A percentile compares a stretch with the other conserved stretches of the same genome.
phyloP scores from a whole-genome alignment of 2,888 invertebrate species.

The Sphaeridia pumilis region DNA sequence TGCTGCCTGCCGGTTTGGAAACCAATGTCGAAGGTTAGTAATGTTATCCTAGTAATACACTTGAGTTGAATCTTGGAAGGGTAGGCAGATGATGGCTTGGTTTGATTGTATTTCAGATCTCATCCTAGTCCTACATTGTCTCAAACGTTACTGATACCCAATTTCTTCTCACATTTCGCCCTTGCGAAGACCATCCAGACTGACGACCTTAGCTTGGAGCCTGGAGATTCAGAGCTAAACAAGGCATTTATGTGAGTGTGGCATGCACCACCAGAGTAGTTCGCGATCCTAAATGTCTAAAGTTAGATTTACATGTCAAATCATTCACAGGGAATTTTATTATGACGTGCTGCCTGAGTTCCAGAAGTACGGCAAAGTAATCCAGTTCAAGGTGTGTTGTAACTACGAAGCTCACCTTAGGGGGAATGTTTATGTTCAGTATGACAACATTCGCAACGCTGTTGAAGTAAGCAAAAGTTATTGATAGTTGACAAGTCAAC shows the following conservation, averaged over 20 bases:
- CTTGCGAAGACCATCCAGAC: conserved; percentile 58
- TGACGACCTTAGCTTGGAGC: conserved; percentile 76
- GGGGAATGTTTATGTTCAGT: conserved; percentile 84
- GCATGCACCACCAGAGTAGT: too few species aligned
- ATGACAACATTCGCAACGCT: conserved; percentile 51
- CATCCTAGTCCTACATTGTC: conserved; percentile 67
- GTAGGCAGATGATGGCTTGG: too few species aligned
- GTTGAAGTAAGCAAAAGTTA: conserved; percentile 41
- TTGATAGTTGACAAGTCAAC: background rate
- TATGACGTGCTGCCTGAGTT: conserved; percentile 74
- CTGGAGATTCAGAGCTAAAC: conserved; percentile 67
- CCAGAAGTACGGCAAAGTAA: conserved; percentile 44
- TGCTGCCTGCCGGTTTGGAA: conserved; percentile 74
- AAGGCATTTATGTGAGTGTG: conserved; percentile 51
- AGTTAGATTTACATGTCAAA: too few species aligned
- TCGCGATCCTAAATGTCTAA: background rate
- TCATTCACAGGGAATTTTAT: conserved; percentile 56
- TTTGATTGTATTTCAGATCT: conserved; percentile 50
- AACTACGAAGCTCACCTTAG: conserved; percentile 76
- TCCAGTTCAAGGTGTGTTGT: conserved; percentile 58
- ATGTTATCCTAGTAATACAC: background rate
- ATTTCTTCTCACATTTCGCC: conserved; percentile 74
- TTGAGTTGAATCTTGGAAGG: too few species aligned
- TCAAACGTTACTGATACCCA: conserved; percentile 58
- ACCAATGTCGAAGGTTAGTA: conserved; percentile 49